Base-by-base conservation (phyloP, 2,797 vertebrate species). In the Tachyglossus aculeatus region DNA sequence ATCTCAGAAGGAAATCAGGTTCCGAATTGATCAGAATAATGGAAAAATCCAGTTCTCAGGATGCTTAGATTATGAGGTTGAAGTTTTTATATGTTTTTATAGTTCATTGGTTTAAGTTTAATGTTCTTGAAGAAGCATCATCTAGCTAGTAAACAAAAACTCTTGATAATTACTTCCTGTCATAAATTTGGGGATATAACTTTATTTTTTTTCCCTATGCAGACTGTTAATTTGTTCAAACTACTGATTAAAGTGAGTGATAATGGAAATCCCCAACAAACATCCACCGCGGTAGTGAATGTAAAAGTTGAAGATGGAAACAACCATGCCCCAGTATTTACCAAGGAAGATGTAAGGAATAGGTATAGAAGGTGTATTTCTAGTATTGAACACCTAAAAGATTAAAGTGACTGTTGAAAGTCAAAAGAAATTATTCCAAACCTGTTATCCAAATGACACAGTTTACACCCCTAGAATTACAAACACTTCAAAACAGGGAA, bases 31-130 rank as follows among this genome's bases (percentile, higher is more conserved):
- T 31, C 33, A 11, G 5, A 60, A 33, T 10, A 53, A 55, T 16
- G 80, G 77, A 15, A 78, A 78, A 11, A 88, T 96, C 7, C 9
- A 0, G 6, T 74, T 92, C 6, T 71, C 51, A 0, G 94, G 94
- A 68, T 96, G 96, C 69, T 93, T 96, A 52, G 63, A 95, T 83
- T 95, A 94, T 21, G 88, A 95, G 74, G 95, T 96, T 19, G 50
- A 50, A 14, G 37, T 25, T 40, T 52, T 11, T 18, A 24, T 44
- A 47, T 34, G 21, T 55, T 41, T 54, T 69, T 71, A 31, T 52
- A 24, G 15, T 57, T 71, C 48, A 58, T 8, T 48, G 36, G 3
- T 1, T 9, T n/a, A n/a, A n/a, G n/a, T n/a, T n/a, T n/a, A n/a
- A n/a, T n/a, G n/a, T n/a, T n/a, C n/a, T n/a, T n/a, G n/a, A n/a